These are phyloP conservation scores for Brachyalestes nurse DNA, from an alignment of 2,797 vertebrate species.

Conservation along the genomic window DNA sequence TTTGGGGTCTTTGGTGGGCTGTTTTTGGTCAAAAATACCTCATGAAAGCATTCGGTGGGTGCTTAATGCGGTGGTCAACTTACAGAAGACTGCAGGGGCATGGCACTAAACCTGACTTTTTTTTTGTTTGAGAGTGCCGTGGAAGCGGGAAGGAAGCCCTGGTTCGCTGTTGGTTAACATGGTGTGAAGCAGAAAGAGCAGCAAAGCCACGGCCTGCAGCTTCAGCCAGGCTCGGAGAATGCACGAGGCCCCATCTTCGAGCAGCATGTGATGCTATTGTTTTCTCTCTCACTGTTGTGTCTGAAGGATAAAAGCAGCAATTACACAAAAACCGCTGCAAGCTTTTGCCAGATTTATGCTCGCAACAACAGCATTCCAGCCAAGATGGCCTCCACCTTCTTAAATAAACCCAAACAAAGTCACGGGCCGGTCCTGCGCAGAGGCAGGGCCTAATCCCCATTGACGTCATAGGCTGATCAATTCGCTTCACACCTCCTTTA, in stretches of 20 bases:
- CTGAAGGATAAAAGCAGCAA: conserved; percentile 51
- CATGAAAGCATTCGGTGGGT: conserved; percentile 7
- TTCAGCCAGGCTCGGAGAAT: neutral
- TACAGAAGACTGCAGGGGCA: neutral
- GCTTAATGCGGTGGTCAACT: neutral
- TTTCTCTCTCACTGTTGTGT: conserved; percentile 57
- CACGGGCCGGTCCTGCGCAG: conserved; percentile 31
- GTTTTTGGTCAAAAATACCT: conserved; percentile 2
- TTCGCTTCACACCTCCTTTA: conserved; percentile 15
- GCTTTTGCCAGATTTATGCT: conserved; percentile 45
- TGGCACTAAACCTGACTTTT: neutral
- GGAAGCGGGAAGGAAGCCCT: neutral
- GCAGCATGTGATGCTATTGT: conserved; percentile 33
- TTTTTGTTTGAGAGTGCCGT: conserved; percentile 18
- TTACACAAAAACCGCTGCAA: conserved; percentile 40
- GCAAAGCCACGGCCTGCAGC: conserved; percentile 17
- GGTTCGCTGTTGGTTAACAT: conserved; percentile 25
- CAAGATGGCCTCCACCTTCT: conserved; percentile 56
- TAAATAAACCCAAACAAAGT: conserved; percentile 67
- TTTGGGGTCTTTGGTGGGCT: conserved; percentile 6
- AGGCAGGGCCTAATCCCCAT: conserved; percentile 27
- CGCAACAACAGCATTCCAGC: conserved; percentile 56
- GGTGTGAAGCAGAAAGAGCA: conserved; percentile 16
- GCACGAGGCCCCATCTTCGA: conserved; percentile 11
- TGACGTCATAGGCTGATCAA: conserved; percentile 31